A percentile compares a stretch with the other conserved stretches of the same genome.
Evolutionary conservation across 2,888 invertebrate genomes (phyloP).

Genomic region (Neria commutata): DNA sequence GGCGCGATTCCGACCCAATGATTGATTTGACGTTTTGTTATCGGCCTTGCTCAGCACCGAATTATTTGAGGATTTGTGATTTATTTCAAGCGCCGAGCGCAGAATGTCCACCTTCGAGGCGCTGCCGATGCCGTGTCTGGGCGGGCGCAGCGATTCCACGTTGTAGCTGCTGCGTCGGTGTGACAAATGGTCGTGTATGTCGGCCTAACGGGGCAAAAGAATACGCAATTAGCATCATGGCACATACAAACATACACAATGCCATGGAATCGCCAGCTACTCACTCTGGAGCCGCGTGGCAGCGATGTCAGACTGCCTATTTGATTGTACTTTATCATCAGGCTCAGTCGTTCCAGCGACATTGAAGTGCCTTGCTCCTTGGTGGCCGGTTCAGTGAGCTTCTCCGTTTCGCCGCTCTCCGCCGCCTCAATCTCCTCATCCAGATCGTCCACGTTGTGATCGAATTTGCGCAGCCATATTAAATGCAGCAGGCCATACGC

Average conservation of each 20-base stretch:
- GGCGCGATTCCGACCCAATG: conserved; percentile 65
- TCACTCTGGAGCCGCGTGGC: conserved; percentile 69
- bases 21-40: conserved; percentile 68
- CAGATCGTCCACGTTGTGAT: conserved; percentile 59
- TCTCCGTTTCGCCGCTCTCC: conserved; percentile 70
- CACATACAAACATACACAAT: not conserved
- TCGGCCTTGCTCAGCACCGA: conserved; percentile 61
- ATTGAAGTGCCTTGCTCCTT: conserved; percentile 75
- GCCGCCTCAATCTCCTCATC: conserved; percentile 55
- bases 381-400: conserved; percentile 70
- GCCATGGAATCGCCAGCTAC: conserved; percentile 42
- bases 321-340: conserved; percentile 78
- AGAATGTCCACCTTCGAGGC: conserved; percentile 69
- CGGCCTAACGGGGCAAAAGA: conserved; percentile 56
- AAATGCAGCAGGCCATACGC: conserved; percentile 74
- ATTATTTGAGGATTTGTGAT: conserved; percentile 65
- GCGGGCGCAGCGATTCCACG: conserved; percentile 58
- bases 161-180: conserved; percentile 62
- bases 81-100: conserved; percentile 74
- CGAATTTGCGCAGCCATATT: conserved; percentile 73
- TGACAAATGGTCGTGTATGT: conserved; percentile 61
- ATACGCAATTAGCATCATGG: not conserved
- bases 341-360: conserved; percentile 73
- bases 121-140: conserved; percentile 58
- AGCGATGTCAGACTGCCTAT: conserved; percentile 76